A percentile compares a stretch with the other conserved stretches of the same genome.
phyloP scores from a whole-genome alignment of 2,888 invertebrate genomes.

The Eupithecia subumbrata region DNA sequence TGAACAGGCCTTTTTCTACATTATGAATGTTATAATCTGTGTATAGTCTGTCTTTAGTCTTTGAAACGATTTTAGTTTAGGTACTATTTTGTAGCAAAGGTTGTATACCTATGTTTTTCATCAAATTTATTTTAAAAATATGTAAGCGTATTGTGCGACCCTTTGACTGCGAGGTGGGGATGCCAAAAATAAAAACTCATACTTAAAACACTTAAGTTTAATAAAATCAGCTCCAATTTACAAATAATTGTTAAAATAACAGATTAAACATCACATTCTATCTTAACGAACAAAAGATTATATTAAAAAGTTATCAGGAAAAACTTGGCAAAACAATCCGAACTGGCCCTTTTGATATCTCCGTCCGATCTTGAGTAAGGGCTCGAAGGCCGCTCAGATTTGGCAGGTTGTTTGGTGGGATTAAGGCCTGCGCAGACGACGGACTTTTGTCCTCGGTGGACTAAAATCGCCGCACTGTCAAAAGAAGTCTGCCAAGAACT shows the following conservation, averaged over 20 bases:
- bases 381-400: slow-evolving; percentile 27
- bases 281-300: not conserved
- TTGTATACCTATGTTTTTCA: too few species aligned
- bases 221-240: not conserved
- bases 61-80: not conserved
- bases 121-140: too few species aligned
- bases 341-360: slow-evolving; percentile 32
- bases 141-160: too few species aligned
- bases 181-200: not conserved
- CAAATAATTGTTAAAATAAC: not conserved
- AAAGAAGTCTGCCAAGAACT: slow-evolving; percentile 6
- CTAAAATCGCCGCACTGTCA: slow-evolving; percentile 26
- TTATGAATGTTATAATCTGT: not conserved
- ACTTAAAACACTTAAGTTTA: not conserved
- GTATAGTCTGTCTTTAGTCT: too few species aligned
- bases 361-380: slow-evolving; percentile 26
- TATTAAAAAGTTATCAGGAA: slow-evolving; percentile 8
- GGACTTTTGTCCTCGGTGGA: slow-evolving; percentile 18
- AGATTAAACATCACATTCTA: not conserved
- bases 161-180: not conserved
- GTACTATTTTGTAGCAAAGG: too few species aligned
- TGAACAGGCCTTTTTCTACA: not conserved
- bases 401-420: slow-evolving; percentile 39
- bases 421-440: slow-evolving; percentile 31
- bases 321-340: slow-evolving; percentile 17